Base-by-base conservation (phyloP, 1,140 invertebrate genomes). In the Diabrotica undecimpunctata region DNA sequence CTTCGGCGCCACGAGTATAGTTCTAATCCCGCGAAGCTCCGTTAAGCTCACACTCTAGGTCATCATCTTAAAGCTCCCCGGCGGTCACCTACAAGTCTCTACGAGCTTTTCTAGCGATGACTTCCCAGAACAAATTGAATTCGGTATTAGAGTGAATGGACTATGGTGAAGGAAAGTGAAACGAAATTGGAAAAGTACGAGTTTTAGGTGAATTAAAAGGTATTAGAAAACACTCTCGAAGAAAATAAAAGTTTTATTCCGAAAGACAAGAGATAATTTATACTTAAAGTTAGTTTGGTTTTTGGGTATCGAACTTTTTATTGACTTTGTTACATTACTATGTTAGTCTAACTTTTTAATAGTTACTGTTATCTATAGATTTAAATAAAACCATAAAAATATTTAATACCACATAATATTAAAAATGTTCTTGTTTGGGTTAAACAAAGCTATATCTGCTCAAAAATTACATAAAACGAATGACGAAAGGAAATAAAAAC, bases 21-120 rank as follows among this genome's bases (percentile, higher is more conserved):
- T 65, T 46, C 51, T 65, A 65, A 65, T 65, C 39, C 57, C 53
- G 56, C n/a, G 54, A 65, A 57, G 37, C 59, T 60, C 37, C 11
- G 25, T 57, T 37, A 57, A 37, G 36, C 64, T 54, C 39, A 37
- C 53, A 65, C 63, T 54, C 41, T 13, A 39, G 25, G 54, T 52
- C 25, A 59, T 65, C 56, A 61, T 61, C 56, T 54, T 65, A 60
- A 57, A 60, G 62, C 59, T 39, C 52, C 41, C 50, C 54, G 46
- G 59, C 54, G 46, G 54, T 65, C 64, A 65, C 56, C 64, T 59
- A n/a, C 55, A 36, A 7, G 9, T 2, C 10, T 57, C 55, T 37
- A 25, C 10, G 25, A 37, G 36, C 14, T 36, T 35, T n/a, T 57
- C 37, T 57, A 7, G 8, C 9, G 55, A 57, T 13, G 11, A 57